phyloP scores from a whole-genome alignment of 1,140 invertebrate genomes.

The Epicauta chinensis region DNA sequence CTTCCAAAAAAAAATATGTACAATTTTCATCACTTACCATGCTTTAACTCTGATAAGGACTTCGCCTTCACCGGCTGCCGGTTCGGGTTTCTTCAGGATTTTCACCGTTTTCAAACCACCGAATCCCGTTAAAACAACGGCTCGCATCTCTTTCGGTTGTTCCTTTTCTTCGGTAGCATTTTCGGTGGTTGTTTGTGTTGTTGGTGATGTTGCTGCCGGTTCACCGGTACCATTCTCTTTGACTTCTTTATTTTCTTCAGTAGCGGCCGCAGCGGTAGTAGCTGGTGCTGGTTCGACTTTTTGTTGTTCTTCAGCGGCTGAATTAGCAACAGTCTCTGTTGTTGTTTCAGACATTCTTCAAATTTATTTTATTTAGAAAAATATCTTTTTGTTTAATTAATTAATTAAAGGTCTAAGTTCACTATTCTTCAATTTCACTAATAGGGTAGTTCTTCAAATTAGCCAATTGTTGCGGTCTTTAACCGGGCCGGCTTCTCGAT shows the following conservation, averaged over 20 bases:
- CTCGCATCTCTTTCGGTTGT: constrained; percentile 72
- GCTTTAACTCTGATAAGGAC: constrained; percentile 77
- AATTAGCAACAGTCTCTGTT: neutral
- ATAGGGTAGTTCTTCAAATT: neutral
- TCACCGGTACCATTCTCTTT: constrained; percentile 49
- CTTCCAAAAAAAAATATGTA: neutral
- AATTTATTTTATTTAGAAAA: no score
- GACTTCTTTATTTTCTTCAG: constrained; percentile 44
- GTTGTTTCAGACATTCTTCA: neutral
- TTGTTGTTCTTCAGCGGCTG: constrained; percentile 2
- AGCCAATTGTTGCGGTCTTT: neutral
- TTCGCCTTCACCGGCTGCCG: constrained; percentile 65
- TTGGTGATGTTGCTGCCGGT: constrained; percentile 40
- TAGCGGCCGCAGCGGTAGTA: constrained; percentile 44
- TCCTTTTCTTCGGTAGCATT: constrained; percentile 47
- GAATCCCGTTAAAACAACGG: constrained; percentile 74
- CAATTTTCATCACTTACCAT: constrained; percentile 57
- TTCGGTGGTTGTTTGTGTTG: no score
- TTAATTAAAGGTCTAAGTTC: neutral
- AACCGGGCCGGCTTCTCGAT: constrained; percentile 31
- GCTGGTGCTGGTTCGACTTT: constrained; percentile 26
- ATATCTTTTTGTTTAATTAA: neutral
- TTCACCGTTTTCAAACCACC: constrained; percentile 80
- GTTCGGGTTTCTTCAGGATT: constrained; percentile 71
- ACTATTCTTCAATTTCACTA: neutral